These are phyloP conservation scores for Acleris cristana DNA, from an alignment of 2,888 invertebrate genomes.

Conservation along the genomic window DNA sequence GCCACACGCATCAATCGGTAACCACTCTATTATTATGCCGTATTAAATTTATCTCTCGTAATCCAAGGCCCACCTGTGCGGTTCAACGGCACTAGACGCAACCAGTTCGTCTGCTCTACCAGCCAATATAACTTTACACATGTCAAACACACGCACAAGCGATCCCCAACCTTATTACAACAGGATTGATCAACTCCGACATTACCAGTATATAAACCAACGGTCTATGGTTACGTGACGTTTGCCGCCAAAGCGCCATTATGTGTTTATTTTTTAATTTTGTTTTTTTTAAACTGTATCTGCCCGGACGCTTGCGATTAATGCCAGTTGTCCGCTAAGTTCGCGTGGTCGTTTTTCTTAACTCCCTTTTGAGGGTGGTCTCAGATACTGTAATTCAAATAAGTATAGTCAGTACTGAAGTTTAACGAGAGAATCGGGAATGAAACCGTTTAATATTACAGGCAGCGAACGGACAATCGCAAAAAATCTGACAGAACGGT, in stretches of 20 bases:
- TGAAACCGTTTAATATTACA: conserved; percentile 10
- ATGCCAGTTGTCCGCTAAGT: conserved; percentile 59
- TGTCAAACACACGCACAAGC: conserved; percentile 60
- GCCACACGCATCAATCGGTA: conserved; percentile 55
- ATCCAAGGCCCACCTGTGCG: conserved; percentile 79
- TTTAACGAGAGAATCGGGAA: conserved; percentile 16
- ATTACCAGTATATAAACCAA: conserved; percentile 39
- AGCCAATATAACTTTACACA: conserved; percentile 68
- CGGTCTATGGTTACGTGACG: conserved; percentile 51
- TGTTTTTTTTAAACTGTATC: conserved; percentile 69
- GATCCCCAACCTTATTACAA: conserved; percentile 65
- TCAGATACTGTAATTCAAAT: conserved; percentile 42
- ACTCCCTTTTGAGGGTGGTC: conserved; percentile 59
- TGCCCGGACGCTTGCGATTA: conserved; percentile 68
- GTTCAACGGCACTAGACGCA: conserved; percentile 77
- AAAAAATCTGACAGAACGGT: conserved; percentile 1
- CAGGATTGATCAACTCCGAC: conserved; percentile 46
- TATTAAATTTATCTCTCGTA: conserved; percentile 79
- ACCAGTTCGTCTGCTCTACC: conserved; percentile 77
- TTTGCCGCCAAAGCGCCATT: conserved; percentile 70
- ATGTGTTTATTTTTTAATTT: conserved; percentile 58
- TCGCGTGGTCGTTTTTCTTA: conserved; percentile 50
- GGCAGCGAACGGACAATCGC: neutral
- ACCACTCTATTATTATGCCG: conserved; percentile 71
- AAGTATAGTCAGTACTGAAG: conserved; percentile 29